Conservation (phyloP, 2,113 vertebrate species). For the Ondatra zibethicus region DNA sequence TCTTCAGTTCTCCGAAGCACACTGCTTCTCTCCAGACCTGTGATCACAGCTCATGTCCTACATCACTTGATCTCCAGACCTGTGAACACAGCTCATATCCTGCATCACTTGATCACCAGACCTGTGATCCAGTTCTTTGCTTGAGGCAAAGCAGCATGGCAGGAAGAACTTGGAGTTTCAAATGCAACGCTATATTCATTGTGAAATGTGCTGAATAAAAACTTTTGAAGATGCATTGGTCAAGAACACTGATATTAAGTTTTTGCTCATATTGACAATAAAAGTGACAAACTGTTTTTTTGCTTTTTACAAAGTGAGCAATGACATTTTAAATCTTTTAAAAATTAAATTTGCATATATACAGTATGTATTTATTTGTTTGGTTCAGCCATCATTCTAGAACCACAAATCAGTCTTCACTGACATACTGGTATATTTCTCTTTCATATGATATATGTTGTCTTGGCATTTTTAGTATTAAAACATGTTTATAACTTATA, state of each 20-base stretch:
- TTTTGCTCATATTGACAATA: background rate
- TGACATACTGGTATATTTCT: slow-evolving; percentile 10
- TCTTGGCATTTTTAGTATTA: slow-evolving; percentile 43
- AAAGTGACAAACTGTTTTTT: background rate
- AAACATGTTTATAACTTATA: slow-evolving; percentile 41
- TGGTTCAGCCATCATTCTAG: background rate
- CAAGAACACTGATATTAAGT: background rate
- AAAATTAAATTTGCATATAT: slow-evolving; percentile 50
- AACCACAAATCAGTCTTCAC: background rate
- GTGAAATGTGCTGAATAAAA: slow-evolving; percentile 23
- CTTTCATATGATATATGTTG: slow-evolving; percentile 2
- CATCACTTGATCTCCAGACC: slow-evolving; percentile 25
- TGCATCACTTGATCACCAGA: background rate
- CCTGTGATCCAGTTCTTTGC: background rate
- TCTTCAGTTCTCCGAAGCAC: background rate
- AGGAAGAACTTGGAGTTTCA: slow-evolving; percentile 18
- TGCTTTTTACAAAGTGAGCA: slow-evolving; percentile 9
- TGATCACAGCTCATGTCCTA: background rate
- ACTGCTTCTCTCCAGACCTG: slow-evolving; percentile 18
- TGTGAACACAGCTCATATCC: background rate
- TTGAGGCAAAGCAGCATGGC: background rate
- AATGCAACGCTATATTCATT: background rate
- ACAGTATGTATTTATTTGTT: background rate
- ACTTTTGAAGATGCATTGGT: slow-evolving; percentile 1
- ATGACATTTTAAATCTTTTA: slow-evolving; percentile 7